phyloP scores from a whole-genome alignment of 2,113 vertebrate genomes.

The Aphyosemion australe region DNA sequence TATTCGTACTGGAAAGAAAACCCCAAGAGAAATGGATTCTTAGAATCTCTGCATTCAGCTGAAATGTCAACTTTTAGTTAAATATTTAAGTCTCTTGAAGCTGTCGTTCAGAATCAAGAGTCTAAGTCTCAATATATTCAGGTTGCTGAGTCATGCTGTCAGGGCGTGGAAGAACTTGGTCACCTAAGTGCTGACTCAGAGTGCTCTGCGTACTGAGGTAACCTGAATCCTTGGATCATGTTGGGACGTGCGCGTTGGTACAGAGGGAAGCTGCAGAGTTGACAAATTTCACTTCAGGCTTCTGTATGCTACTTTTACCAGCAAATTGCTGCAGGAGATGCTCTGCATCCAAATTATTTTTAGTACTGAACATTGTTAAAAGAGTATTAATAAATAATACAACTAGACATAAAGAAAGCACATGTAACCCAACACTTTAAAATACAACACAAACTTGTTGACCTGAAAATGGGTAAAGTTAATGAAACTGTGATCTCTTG shows the following conservation, averaged over 20 bases:
- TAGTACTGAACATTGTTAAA: constrained; percentile 67
- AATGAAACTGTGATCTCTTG: too few relatives aligned
- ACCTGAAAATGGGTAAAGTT: too few relatives aligned
- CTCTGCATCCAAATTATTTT: constrained; percentile 68
- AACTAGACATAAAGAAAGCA: constrained; percentile 68
- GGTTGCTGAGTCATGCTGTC: constrained; percentile 22
- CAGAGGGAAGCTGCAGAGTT: constrained; percentile 65
- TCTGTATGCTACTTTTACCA: constrained; percentile 11
- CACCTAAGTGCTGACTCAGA: constrained; percentile 52
- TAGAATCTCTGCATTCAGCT: not conserved
- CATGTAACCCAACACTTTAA: constrained; percentile 44
- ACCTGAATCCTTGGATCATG: constrained; percentile 59
- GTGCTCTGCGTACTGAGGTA: constrained; percentile 32
- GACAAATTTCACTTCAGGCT: constrained; percentile 42
- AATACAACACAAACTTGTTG: constrained; percentile 14
- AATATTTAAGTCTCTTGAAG: not conserved
- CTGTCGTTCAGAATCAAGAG: not conserved
- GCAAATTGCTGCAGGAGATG: constrained; percentile 46
- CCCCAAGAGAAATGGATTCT: constrained; percentile 1
- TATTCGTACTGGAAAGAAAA: constrained; percentile 90
- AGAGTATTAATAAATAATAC: constrained; percentile 80
- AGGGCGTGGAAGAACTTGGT: constrained; percentile 17
- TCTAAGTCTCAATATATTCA: not conserved
- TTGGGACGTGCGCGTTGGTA: constrained; percentile 36
- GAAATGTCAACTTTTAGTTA: not conserved